Base-by-base conservation (phyloP, 2,888 invertebrate species). In the Amphipoea lucens region DNA sequence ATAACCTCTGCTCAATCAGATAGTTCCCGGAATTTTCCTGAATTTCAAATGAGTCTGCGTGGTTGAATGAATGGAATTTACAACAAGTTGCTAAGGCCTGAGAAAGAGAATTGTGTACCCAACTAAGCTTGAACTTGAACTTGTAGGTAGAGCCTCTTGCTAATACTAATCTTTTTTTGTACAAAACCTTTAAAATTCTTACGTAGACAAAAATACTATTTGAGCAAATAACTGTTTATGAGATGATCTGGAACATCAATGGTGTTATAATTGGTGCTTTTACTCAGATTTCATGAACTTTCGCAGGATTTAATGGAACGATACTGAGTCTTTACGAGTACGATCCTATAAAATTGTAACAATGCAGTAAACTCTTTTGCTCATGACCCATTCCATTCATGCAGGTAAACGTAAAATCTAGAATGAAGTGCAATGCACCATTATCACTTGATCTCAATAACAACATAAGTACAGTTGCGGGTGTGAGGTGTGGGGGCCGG, bases 401-500 rank as follows among this genome's bases (percentile, higher is more conserved):
- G 57, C 74, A 79, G 66, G 17, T 60, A 76, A 77, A 78, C 57
- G 67, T 77, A 72, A 77, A 87, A 72, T 73, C 51, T 72, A 73
- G 74, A 77, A 75, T 84, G 76, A 79, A 71, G 84, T 81, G 88
- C 82, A 90, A 87, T 89, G 87, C 76, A 84, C 88, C 76, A 84
- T 88, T 90, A 89, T 89, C 85, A 90, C 84, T 89, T 78, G 76
- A 89, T 86, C 90, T 86, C 83, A 79, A 83, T 81, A 87, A 83
- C 79, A 88, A 85, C 78, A 82, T 84, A 87, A 84, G 84, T 89
- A 88, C 88, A 88, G 90, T 87, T 86, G 88, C 80, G 85, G 85
- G 82, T 85, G 87, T 82, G 89, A 75, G 88, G 86, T 74, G 83
- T 54, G 87, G 83, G 87, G 90, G 78, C 81, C 87, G 90, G 90